Conservation (phyloP, 2,113 vertebrate species). For the Thalassarche chlororhynchos region DNA sequence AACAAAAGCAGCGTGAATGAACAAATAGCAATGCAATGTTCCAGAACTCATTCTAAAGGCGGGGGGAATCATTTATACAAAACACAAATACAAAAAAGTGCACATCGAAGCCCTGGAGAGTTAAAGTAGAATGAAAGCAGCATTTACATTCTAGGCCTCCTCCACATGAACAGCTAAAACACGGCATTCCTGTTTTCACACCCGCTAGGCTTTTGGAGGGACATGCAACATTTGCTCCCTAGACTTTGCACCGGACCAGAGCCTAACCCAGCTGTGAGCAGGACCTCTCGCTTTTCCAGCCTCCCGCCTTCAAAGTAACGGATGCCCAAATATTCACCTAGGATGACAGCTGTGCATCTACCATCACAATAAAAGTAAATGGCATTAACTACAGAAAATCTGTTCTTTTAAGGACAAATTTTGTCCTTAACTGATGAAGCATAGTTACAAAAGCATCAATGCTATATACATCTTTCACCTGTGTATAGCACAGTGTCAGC, state of each 20-base stretch:
- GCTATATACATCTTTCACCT: background rate
- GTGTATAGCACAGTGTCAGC: background rate
- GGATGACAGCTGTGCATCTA: background rate
- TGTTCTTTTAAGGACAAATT: background rate
- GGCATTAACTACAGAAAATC: background rate
- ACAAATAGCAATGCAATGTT: background rate
- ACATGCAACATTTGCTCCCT: background rate
- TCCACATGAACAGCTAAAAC: rapidly evolving
- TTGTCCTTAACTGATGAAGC: background rate
- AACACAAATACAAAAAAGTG: background rate
- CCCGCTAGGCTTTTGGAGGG: background rate
- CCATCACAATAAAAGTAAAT: background rate
- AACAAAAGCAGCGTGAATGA: conserved; percentile 24
- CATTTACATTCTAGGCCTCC: background rate
- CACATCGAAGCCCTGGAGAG: background rate
- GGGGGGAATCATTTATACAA: background rate
- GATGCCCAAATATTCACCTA: background rate
- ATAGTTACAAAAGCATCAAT: background rate
- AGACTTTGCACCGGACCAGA: background rate
- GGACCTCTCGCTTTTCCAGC: background rate
- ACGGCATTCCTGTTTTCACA: background rate
- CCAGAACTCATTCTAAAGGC: background rate
- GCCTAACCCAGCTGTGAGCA: background rate
- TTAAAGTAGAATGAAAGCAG: background rate
- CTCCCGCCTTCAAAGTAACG: background rate